Evolutionary conservation across 1,140 invertebrate species (phyloP).

Genomic region (Xylocopa sonorina): DNA sequence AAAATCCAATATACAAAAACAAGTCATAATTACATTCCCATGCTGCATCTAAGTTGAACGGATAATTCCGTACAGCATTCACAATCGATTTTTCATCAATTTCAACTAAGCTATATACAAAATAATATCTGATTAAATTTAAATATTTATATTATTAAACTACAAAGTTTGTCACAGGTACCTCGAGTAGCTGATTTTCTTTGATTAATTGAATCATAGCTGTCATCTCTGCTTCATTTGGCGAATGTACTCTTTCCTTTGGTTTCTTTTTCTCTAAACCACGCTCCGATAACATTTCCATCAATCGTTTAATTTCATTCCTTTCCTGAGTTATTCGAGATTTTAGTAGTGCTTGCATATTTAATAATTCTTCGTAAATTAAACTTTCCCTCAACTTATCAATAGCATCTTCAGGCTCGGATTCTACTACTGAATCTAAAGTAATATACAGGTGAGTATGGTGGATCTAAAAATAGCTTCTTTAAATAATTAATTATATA

Average conservation of each 20-base stretch:
- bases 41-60: too few species aligned
- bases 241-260: conserved; percentile 79
- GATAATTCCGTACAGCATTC: too few species aligned
- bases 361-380: conserved; percentile 86
- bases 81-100: too few species aligned
- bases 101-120: too few species aligned
- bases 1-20: background rate
- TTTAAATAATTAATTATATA: too few species aligned
- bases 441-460: too few species aligned
- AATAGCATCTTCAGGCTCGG: conserved; percentile 80
- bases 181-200: conserved; percentile 86
- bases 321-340: conserved; percentile 86
- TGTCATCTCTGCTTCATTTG: conserved; percentile 81
- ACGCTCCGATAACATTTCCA: conserved; percentile 80
- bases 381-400: conserved; percentile 84
- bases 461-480: too few species aligned
- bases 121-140: too few species aligned
- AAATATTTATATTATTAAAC: too few species aligned
- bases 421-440: conserved; percentile 67
- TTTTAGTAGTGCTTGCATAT: conserved; percentile 85
- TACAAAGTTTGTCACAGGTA: conserved; percentile 50
- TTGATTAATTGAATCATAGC: conserved; percentile 82
- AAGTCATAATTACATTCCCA: background rate
- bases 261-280: conserved; percentile 81
- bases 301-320: conserved; percentile 86